Base-by-base conservation (phyloP, 2,797 vertebrate genomes). In the Poeciliopsis paucimaculata region DNA sequence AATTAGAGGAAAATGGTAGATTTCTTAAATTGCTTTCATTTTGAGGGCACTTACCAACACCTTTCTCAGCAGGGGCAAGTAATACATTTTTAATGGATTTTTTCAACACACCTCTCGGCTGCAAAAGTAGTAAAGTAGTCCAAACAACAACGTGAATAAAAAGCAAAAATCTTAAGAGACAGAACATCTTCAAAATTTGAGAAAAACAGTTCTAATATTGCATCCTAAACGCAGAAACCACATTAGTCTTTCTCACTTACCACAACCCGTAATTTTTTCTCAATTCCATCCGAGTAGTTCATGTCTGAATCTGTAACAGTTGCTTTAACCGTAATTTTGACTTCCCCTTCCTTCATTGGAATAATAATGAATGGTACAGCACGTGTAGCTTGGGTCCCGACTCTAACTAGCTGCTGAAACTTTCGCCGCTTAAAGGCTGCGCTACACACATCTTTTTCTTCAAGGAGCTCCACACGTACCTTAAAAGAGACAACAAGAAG, bases 221-320 rank as follows among this genome's bases (percentile, higher is more conserved):
- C 11, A 60, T 28, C n/a, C n/a, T 60, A 60, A 31, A 28, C 11
- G 31, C 3, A 28, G n/a, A 28, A 60, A 31, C n/a, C 12, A 15
- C 55, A 31, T 13, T 60, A 60, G 11, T 15, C 53, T 55, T 47
- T 4, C 68, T 66, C 31, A 92, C 97, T 94, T 90, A 98, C 97
- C 96, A 98, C 96, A 1, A 98, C 97, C 8, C 80, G 90, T 26
- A 98, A 90, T 15, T 78, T 88, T 92, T 96, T 98, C 84, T 62
- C 91, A 36, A 98, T 84, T 0, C 96, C 97, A 0, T 98, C 97
- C 0, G 53, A 60, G 45, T 90, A 64, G 0, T 51, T 82, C 0
- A 4, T 47, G 18, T 92, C 82, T 12, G 26, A 4, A 60, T 60
- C 55, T 51, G 77, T 89, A 5, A 97, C 96, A 0, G 95, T 84